Evolutionary conservation across 2,888 invertebrate species (phyloP).

Genomic region (Troides aeacus): DNA sequence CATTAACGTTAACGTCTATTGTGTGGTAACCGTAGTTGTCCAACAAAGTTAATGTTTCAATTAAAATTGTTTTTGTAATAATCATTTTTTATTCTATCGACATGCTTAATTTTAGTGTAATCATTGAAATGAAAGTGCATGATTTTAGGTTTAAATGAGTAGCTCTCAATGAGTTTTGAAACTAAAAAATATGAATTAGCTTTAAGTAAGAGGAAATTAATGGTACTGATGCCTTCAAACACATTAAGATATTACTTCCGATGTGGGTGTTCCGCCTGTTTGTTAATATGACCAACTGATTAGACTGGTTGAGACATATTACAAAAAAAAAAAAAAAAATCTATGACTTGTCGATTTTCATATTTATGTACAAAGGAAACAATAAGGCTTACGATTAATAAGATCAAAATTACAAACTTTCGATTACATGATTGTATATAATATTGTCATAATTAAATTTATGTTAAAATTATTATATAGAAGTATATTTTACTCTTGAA

Average conservation of each 20-base stretch:
- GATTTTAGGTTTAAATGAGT: slow-evolving; percentile 61
- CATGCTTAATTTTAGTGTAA: slow-evolving; percentile 74
- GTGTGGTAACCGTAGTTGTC: slow-evolving; percentile 76
- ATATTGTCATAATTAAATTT: slow-evolving; percentile 23
- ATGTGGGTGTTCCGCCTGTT: slow-evolving; percentile 60
- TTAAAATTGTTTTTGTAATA: slow-evolving; percentile 78
- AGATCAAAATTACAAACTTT: slow-evolving; percentile 25
- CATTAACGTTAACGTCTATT: slow-evolving; percentile 62
- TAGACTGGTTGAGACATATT: slow-evolving; percentile 61
- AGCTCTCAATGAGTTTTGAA: slow-evolving; percentile 66
- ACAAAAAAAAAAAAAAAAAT: slow-evolving; percentile 22
- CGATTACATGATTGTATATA: slow-evolving; percentile 25
- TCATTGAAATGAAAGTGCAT: slow-evolving; percentile 72
- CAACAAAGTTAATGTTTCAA: slow-evolving; percentile 72
- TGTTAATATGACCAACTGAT: slow-evolving; percentile 53
- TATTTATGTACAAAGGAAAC: slow-evolving; percentile 29
- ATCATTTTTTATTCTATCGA: slow-evolving; percentile 76
- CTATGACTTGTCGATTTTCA: slow-evolving; percentile 33
- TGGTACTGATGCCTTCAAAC: slow-evolving; percentile 56
- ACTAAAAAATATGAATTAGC: slow-evolving; percentile 59
- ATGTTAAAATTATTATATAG: slow-evolving; percentile 16
- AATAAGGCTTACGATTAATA: slow-evolving; percentile 18
- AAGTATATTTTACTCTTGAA: slow-evolving; percentile 16
- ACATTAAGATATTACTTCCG: slow-evolving; percentile 46
- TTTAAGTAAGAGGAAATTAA: slow-evolving; percentile 56